Base-by-base conservation (phyloP, 2,113 vertebrate genomes). In the Cepphus grylle region DNA sequence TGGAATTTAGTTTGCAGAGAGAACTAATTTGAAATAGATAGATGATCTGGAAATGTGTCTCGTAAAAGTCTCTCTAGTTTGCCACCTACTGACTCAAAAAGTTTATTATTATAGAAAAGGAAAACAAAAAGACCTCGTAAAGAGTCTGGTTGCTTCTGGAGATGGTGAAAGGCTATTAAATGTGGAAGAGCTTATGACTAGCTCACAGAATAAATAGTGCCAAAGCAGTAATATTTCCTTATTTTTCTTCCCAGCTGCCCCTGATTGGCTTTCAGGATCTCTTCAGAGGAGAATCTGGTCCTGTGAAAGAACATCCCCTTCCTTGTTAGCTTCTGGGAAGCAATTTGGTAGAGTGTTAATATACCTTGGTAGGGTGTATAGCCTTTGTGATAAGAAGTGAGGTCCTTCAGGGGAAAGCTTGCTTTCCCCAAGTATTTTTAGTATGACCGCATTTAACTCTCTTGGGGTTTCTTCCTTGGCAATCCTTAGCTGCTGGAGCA, bases 41-140 rank as follows among this genome's bases (percentile, higher is more conserved):
- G 61, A 91, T 96, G 67, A 91, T 95, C 77, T 72, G 85, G 81
- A 95, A 95, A 81, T 18, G 15, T 14, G 30, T 90, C 49, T 85
- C 40, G 34, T 69, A 30, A 32, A 94, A 93, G 78, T 80, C 70
- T 87, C 62, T 94, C 78, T 90, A 70, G 87, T 74, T 96, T 96
- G 92, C 90, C 81, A 85, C 90, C 79, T 95, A 79, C 85, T 90
- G 92, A 92, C 81, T 96, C 32, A 50, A 85, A 87, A 94, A 72
- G 25, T 15, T 13, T 62, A 45, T 56, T 80, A n/a, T 76, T 74
- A 42, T 2, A 72, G 52, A 72, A 70, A 71, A 91, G 56, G 55
- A 86, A 90, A 91, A 47, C 53, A 80, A 72, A 93, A 71, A 1
- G 23, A 67, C 30, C 67, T 65, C 7, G 3, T 52, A 38, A 88